phyloP scores from a whole-genome alignment of 2,888 invertebrate genomes.

The Metellina segmentata region DNA sequence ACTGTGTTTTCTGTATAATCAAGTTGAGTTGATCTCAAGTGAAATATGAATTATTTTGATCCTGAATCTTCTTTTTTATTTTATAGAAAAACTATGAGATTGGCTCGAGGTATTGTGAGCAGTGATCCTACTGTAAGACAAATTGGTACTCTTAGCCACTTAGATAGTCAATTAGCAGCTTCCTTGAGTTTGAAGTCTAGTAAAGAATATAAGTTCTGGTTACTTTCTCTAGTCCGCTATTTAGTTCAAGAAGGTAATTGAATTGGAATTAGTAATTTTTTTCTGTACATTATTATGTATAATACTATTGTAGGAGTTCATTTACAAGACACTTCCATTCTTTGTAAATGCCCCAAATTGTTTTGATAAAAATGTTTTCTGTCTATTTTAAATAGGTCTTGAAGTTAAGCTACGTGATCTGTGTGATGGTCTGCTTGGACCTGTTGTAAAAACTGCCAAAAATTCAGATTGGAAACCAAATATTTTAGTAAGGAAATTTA shows the following conservation, averaged over 20 bases:
- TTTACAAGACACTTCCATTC: background rate
- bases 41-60: background rate
- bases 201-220: constrained; percentile 89
- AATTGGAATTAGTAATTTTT: constrained; percentile 80
- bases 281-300: background rate
- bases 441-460: constrained; percentile 80
- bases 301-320: no score
- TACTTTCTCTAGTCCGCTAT: constrained; percentile 84
- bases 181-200: constrained; percentile 87
- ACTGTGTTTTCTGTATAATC: no score
- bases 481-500: constrained; percentile 63
- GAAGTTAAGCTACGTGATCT: constrained; percentile 86
- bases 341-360: background rate
- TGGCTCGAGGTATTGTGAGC: constrained; percentile 68
- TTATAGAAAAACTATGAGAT: constrained; percentile 68
- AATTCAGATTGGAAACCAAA: constrained; percentile 68
- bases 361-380: no score
- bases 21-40: no score
- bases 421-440: constrained; percentile 90
- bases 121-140: constrained; percentile 78
- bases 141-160: constrained; percentile 81
- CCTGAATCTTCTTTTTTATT: background rate
- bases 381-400: constrained; percentile 50
- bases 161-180: constrained; percentile 88
- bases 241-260: constrained; percentile 85